Evolutionary conservation across 2,113 vertebrate genomes (phyloP).

Genomic region (Larimichthys crocea): DNA sequence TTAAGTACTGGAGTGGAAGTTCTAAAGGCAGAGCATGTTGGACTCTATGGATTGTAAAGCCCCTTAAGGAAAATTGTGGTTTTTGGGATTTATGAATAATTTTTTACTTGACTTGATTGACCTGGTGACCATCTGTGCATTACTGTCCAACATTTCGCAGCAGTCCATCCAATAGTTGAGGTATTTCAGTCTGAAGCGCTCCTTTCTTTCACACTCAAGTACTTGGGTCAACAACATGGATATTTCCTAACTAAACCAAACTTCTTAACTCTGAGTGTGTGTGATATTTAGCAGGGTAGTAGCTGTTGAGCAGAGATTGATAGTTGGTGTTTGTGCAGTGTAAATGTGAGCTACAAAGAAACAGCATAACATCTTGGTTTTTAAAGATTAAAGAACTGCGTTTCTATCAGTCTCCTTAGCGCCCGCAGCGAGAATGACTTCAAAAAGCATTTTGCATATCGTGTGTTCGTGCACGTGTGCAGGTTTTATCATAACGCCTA

Average conservation of each 20-base stretch:
- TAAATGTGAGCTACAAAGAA: slow-evolving; percentile 29
- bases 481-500: slow-evolving; percentile 57
- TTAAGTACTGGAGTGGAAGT: too few species aligned
- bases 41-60: too few species aligned
- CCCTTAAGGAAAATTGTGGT: too few species aligned
- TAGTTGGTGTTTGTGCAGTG: not conserved
- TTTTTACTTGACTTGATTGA: too few species aligned
- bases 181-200: not conserved
- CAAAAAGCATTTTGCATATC: slow-evolving; percentile 54
- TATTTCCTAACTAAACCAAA: not conserved
- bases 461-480: slow-evolving; percentile 19
- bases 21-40: too few species aligned
- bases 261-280: not conserved
- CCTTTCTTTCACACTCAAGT: not conserved
- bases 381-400: slow-evolving; percentile 64
- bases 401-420: slow-evolving; percentile 32
- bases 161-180: not conserved
- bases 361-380: slow-evolving; percentile 45
- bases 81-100: too few species aligned
- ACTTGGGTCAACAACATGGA: not conserved
- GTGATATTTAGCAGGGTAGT: slow-evolving; percentile 22
- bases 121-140: too few species aligned
- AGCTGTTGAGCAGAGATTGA: slow-evolving; percentile 16
- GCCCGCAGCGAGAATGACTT: slow-evolving; percentile 56
- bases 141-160: too few species aligned